These are phyloP conservation scores for Isotomurus palustris DNA, from an alignment of 2,888 invertebrate species.

Conservation along the genomic window DNA sequence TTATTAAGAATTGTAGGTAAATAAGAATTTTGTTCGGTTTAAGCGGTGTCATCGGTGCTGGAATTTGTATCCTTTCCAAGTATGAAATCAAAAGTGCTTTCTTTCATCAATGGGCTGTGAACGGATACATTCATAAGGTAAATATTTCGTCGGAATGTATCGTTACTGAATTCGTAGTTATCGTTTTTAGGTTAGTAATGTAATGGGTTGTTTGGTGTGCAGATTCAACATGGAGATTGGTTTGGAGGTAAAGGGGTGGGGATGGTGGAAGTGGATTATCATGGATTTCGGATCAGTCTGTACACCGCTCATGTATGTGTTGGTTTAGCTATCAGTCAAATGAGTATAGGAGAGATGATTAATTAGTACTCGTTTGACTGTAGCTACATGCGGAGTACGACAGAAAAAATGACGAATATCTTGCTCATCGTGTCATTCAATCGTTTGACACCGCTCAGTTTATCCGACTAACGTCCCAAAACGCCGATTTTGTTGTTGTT, in stretches of 20 bases:
- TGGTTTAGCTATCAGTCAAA: background rate
- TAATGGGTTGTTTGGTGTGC: background rate
- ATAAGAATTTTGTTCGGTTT: conserved; percentile 46
- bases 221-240: conserved; percentile 95
- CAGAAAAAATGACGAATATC: conserved; percentile 71
- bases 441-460: conserved; percentile 94
- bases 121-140: conserved; percentile 86
- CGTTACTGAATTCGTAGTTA: background rate
- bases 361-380: background rate
- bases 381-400: conserved; percentile 94
- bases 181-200: background rate
- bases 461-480: conserved; percentile 73
- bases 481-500: conserved; percentile 75
- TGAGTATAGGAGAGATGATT: background rate
- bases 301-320: conserved; percentile 82
- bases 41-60: conserved; percentile 89
- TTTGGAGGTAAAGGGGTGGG: conserved; percentile 96
- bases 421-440: conserved; percentile 86
- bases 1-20: background rate
- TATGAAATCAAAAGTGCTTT: conserved; percentile 79
- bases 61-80: conserved; percentile 79
- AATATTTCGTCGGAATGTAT: background rate
- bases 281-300: conserved; percentile 69
- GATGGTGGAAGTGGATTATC: conserved; percentile 66
- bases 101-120: conserved; percentile 91